Evolutionary conservation across 2,888 invertebrate species (phyloP), one percentile per base, ranked within the genome.

Genomic region (Lamproptera curius): DNA sequence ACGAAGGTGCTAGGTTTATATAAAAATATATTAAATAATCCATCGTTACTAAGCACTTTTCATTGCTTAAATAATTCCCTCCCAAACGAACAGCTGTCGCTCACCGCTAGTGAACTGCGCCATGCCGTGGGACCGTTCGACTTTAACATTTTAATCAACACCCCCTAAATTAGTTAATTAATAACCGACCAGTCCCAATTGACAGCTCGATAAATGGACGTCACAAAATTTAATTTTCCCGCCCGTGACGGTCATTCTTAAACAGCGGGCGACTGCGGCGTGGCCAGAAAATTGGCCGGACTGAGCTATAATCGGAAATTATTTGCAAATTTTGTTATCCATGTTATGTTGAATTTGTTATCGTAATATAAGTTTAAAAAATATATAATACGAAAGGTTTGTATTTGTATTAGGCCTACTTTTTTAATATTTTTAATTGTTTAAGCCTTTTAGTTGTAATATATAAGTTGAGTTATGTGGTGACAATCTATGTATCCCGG

Each of bases 131-230:
- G 2, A 11, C 31, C 11, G 11, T 8, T 5, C 9, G 28, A 10
- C 11, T 31, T 31, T 50, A 51, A 47, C 46, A 59, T 56, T 62
- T 57, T 54, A 56, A 53, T 65, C 46, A 54, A 57, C 52, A 50
- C 54, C 51, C 31, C 46, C 49, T 56, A 64, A 62, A 66, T 62
- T 65, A 62, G 58, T 61, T 55, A 52, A 67, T 70, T 67, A 59
- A 59, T 63, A 59, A 59, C 44, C 54, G 49, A 58, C 49, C 58
- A 52, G 28, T 46, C 47, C 55, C 54, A 53, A 65, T 65, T 62
- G 72, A 58, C 57, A 57, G 59, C 42, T 53, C 62, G 56, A 74
- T 73, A 72, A 72, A 73, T 73, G 71, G 59, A 62, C 59, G 63
- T 55, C 57, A 58, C 65, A 70, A 70, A 69, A 67, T 65, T 67